Base-by-base conservation (phyloP, 2,888 invertebrate genomes). In the Trileptium ribeirensis region DNA sequence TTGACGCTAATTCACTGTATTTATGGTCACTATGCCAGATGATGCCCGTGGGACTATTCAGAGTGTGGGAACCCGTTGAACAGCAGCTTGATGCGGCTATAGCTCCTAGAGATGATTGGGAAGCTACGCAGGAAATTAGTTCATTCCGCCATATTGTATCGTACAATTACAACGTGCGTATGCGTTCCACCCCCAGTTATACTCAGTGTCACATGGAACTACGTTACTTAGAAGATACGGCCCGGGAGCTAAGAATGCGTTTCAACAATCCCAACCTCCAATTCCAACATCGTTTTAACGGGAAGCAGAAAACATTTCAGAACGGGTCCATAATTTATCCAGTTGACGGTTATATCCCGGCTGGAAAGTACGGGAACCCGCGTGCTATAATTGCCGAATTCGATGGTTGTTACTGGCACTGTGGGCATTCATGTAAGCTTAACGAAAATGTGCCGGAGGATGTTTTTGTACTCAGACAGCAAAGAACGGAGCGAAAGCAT, bases 361-460 rank as follows among this genome's bases (percentile, higher is more conserved):
- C 36, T 36, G 24, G 24, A 51, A 38, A n/a, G 15, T 36, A 36
- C n/a, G n/a, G 36, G 2, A 29, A 34, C 38, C 36, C 24, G 24
- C 2, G 8, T 2, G 38, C 77, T 37, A 39, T 75, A 2, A 75
- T 75, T 33, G 29, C 36, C n/a, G 38, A 75, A 36, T 75, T 75
- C 37, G 33, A 37, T 75, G 77, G 77, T 75, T 75, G 77, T 36
- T 75, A 8, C n/a, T 75, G n/a, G 36, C 77, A 75, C 36, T 36
- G 77, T 38, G 33, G 24, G 51, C 51, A 75, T 38, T 33, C 24
- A 15, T 75, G 77, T 38, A n/a, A 33, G 3, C 39, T 75, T 36
- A 75, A 36, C 36, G 37, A 36, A 37, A 34, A 8, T 38, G 39
- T 75, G 39, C 38, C 36, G 24, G 15, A 36, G 24, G 3, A 75